phyloP scores from a whole-genome alignment of 2,888 invertebrate genomes.

The Thelaira solivaga region DNA sequence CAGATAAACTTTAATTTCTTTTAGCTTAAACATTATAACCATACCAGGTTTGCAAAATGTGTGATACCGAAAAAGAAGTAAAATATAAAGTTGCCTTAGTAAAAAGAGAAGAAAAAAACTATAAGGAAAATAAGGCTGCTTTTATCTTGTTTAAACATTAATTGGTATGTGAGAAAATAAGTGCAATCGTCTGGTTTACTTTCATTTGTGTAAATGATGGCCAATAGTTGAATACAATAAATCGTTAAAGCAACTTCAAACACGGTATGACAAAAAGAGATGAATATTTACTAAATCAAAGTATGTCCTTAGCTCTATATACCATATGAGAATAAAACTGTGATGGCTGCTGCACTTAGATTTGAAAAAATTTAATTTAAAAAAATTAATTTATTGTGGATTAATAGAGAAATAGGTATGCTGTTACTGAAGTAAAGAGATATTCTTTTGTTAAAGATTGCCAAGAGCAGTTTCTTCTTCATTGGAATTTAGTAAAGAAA shows the following conservation, averaged over 20 bases:
- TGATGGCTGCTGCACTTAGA: too few relatives aligned
- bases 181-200: slow-evolving; percentile 55
- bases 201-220: slow-evolving; percentile 54
- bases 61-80: background rate
- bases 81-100: background rate
- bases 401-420: too few relatives aligned
- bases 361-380: too few relatives aligned
- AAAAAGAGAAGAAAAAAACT: background rate
- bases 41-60: slow-evolving; percentile 6
- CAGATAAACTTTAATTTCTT: slow-evolving; percentile 26
- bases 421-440: too few relatives aligned
- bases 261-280: background rate
- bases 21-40: slow-evolving; percentile 23
- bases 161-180: slow-evolving; percentile 57
- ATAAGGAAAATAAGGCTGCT: slow-evolving; percentile 13
- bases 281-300: too few relatives aligned
- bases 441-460: too few relatives aligned
- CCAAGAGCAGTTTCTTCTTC: too few relatives aligned
- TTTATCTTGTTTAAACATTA: slow-evolving; percentile 37
- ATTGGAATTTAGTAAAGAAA: too few relatives aligned
- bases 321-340: too few relatives aligned
- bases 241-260: background rate
- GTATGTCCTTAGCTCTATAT: too few relatives aligned
- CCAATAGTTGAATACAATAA: slow-evolving; percentile 30
- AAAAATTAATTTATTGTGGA: too few relatives aligned